phyloP scores from a whole-genome alignment of 2,797 vertebrate genomes.

The Tolypeutes matacus region DNA sequence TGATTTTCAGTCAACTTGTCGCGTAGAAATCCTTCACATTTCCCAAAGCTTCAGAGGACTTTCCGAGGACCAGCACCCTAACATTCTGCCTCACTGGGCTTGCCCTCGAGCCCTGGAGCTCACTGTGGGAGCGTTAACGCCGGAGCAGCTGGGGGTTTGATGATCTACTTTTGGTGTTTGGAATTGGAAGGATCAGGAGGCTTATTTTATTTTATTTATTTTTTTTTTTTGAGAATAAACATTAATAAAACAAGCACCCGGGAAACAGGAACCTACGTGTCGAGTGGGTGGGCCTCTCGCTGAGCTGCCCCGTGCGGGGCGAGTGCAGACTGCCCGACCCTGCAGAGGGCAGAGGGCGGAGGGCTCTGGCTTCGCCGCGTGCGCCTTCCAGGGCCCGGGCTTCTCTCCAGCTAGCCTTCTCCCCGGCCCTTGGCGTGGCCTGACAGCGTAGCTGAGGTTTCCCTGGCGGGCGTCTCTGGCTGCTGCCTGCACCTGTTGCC shows the following conservation, averaged over 20 bases:
- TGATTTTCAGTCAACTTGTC: background rate
- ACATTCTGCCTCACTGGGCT: accelerated
- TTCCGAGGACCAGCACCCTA: accelerated
- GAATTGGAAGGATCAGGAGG: background rate
- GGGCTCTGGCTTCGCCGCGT: background rate
- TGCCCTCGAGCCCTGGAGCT: accelerated
- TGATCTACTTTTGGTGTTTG: background rate
- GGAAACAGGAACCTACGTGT: accelerated
- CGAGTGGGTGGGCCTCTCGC: no score
- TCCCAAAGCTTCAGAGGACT: accelerated
- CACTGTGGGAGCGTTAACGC: background rate
- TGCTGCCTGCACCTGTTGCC: constrained; percentile 66
- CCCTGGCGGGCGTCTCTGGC: constrained; percentile 36
- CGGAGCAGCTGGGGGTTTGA: accelerated
- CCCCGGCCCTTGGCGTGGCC: accelerated
- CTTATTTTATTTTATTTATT: no score
- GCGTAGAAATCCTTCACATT: accelerated
- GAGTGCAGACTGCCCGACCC: background rate
- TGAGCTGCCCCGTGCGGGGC: accelerated
- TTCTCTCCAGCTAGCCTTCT: background rate
- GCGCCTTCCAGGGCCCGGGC: accelerated
- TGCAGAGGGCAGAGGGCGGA: background rate
- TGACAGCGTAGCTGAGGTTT: constrained; percentile 41
- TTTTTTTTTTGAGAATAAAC: background rate
- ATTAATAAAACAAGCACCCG: accelerated